Evolutionary conservation across 2,888 invertebrate species (phyloP).

Genomic region (Leucophenga maculata): DNA sequence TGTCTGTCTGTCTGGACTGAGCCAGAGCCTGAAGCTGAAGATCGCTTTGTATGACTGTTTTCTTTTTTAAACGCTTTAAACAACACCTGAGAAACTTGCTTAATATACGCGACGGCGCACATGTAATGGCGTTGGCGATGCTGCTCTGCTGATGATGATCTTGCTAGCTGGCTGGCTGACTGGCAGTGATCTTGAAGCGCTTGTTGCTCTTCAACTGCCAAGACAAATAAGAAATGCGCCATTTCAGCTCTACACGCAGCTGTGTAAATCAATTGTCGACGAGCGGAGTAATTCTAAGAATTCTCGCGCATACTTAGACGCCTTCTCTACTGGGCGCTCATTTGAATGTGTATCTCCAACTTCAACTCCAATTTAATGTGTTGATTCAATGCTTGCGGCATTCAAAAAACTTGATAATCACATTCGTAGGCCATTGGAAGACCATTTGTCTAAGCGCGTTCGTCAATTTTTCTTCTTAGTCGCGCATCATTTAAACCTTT

Average conservation of each 20-base stretch:
- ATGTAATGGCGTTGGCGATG: conserved; percentile 40
- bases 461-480: conserved; percentile 15
- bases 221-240: background rate
- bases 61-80: conserved; percentile 66
- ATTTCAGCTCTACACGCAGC: conserved; percentile 59
- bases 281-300: conserved; percentile 67
- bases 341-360: conserved; percentile 14
- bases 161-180: background rate
- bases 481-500: conserved; percentile 4
- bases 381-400: conserved; percentile 13
- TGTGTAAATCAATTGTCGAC: conserved; percentile 73
- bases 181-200: background rate
- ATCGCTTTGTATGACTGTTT: conserved; percentile 45
- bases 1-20: conserved; percentile 1
- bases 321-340: background rate
- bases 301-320: conserved; percentile 40
- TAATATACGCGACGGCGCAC: conserved; percentile 63
- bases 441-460: conserved; percentile 3
- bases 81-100: conserved; percentile 63
- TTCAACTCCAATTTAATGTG: background rate
- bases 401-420: conserved; percentile 16
- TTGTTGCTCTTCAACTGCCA: too few relatives aligned
- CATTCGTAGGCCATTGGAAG: background rate
- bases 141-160: background rate
- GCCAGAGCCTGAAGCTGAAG: too few relatives aligned